phyloP scores from a whole-genome alignment of 2,113 vertebrate genomes.

The Saimiri boliviensis region DNA sequence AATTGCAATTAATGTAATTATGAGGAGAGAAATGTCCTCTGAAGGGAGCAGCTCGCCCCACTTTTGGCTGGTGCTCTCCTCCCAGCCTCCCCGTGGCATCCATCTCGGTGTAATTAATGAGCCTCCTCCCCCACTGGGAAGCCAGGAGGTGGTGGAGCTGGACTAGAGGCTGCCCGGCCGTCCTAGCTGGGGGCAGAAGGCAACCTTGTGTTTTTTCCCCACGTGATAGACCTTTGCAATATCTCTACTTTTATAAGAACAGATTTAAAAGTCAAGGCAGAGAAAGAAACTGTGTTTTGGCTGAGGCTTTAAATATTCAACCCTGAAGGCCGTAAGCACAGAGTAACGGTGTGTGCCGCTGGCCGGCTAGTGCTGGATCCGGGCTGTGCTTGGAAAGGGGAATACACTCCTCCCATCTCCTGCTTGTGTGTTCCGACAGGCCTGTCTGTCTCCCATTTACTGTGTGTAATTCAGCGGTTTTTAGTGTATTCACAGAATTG shows the following conservation, averaged over 20 bases:
- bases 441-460: accelerated
- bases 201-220: slow-evolving; percentile 39
- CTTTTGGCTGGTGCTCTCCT: slow-evolving; percentile 48
- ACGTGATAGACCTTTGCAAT: neutral
- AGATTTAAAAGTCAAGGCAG: neutral
- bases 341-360: accelerated
- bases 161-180: slow-evolving; percentile 38
- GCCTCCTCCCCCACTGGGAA: slow-evolving; percentile 11
- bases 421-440: accelerated
- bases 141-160: slow-evolving; percentile 1
- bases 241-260: slow-evolving; percentile 36
- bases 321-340: neutral
- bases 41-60: slow-evolving; percentile 59
- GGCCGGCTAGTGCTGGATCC: neutral
- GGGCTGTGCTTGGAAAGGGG: neutral
- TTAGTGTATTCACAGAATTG: neutral
- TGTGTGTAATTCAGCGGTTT: accelerated
- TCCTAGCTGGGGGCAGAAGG: slow-evolving; percentile 24
- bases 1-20: slow-evolving; percentile 78
- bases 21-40: slow-evolving; percentile 61
- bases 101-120: slow-evolving; percentile 66
- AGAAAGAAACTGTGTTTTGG: neutral
- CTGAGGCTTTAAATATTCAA: neutral
- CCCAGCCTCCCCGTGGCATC: slow-evolving; percentile 55
- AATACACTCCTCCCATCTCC: neutral